These are phyloP conservation scores for Salarias fasciatus DNA, from an alignment of 2,797 vertebrate genomes.

Conservation along the genomic window DNA sequence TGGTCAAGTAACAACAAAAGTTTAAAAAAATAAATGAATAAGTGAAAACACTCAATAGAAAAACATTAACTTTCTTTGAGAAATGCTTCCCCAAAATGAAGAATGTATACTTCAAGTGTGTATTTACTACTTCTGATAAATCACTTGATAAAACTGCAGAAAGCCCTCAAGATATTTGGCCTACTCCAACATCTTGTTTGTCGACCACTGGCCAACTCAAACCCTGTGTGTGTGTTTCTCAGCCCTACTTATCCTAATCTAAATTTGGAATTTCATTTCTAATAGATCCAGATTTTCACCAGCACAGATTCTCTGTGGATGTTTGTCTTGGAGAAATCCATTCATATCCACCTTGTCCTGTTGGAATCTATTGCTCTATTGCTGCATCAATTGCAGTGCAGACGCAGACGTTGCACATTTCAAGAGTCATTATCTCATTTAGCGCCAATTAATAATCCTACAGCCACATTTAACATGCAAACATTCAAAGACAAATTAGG, in stretches of 20 bases:
- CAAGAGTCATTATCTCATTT: constrained; percentile 37
- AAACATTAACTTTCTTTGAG: too few relatives aligned
- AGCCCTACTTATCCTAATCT: constrained; percentile 7
- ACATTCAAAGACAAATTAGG: constrained; percentile 51
- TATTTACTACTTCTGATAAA: too few relatives aligned
- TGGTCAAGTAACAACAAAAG: too few relatives aligned
- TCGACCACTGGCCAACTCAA: not conserved
- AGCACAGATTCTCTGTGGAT: not conserved
- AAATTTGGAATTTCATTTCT: constrained; percentile 23
- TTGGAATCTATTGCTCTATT: constrained; percentile 1
- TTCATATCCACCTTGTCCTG: not conserved
- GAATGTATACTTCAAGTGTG: too few relatives aligned
- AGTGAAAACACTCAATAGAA: too few relatives aligned
- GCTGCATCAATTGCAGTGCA: too few relatives aligned
- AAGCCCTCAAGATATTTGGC: not conserved
- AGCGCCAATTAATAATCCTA: constrained; percentile 36
- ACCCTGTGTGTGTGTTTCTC: not conserved
- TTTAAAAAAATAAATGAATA: too few relatives aligned
- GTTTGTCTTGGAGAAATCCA: not conserved
- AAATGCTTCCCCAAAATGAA: too few relatives aligned
- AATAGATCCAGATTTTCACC: constrained; percentile 16
- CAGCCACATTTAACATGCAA: constrained; percentile 47
- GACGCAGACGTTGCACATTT: constrained; percentile 27
- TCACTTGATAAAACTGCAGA: too few relatives aligned
- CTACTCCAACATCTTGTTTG: not conserved